Evolutionary conservation across 2,113 vertebrate genomes (phyloP).

Genomic region (Lycaon pictus): DNA sequence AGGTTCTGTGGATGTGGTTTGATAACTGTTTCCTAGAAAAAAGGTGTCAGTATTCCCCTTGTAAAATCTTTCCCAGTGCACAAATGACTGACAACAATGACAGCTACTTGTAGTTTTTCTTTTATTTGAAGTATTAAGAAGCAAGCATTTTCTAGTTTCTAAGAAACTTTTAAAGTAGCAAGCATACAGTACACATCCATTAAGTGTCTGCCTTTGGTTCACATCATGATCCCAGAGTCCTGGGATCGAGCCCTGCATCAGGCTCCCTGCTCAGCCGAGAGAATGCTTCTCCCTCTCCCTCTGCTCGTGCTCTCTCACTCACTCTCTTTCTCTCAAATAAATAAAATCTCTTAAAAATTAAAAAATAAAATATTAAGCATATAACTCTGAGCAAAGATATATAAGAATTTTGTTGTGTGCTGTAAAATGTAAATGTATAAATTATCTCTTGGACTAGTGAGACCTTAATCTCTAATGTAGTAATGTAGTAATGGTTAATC

Average conservation of each 20-base stretch:
- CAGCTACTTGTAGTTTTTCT: neutral
- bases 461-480: neutral
- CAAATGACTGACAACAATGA: neutral
- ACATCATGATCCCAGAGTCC: no score
- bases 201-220: no score
- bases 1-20: neutral
- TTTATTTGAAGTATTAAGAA: neutral
- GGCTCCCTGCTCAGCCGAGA: no score
- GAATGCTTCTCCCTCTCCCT: no score
- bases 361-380: neutral
- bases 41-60: neutral
- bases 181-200: no score
- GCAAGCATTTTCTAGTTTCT: neutral
- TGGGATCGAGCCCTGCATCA: no score
- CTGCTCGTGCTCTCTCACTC: no score
- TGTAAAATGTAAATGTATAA: conserved; percentile 8
- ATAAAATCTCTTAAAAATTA: no score
- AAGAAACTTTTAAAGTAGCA: neutral
- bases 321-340: no score
- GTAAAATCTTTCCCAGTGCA: neutral
- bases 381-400: neutral
- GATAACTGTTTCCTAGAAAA: neutral
- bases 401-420: neutral
- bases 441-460: neutral
- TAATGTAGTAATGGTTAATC: neutral